Percentiles rank a stretch among this genome's conserved stretches.
These are phyloP conservation scores for Lepidonotus clava DNA, from an alignment of 2,888 invertebrate genomes.

Conservation along the genomic window DNA sequence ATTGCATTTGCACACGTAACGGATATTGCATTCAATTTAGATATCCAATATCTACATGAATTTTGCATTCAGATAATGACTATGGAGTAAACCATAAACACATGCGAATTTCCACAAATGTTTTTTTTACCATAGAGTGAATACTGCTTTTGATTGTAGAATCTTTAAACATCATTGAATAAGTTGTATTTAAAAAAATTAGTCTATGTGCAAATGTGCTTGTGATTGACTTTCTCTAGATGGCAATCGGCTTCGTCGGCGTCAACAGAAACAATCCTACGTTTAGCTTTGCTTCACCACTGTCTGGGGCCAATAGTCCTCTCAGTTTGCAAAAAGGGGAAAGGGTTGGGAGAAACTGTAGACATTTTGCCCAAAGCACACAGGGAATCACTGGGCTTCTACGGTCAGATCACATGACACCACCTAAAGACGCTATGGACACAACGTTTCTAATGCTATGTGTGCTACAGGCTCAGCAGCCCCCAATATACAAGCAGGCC, in stretches of 20 bases:
- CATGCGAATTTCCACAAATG: too few species aligned
- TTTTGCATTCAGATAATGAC: neutral
- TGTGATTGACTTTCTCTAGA: neutral
- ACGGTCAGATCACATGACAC: neutral
- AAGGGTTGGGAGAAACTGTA: neutral
- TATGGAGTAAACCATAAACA: too few species aligned
- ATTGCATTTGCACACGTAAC: neutral
- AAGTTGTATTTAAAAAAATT: too few species aligned
- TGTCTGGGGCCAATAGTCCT: constrained; percentile 4
- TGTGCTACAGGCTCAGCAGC: neutral
- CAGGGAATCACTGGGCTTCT: neutral
- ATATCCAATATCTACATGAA: neutral
- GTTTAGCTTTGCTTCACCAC: constrained; percentile 23
- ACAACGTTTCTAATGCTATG: neutral
- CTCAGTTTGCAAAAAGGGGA: neutral
- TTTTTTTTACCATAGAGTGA: too few species aligned
- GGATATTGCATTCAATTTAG: too few species aligned
- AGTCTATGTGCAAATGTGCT: constrained; percentile 19
- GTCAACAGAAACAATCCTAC: neutral
- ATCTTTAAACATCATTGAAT: neutral
- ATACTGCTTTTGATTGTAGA: neutral
- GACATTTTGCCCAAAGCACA: neutral
- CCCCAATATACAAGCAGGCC: neutral
- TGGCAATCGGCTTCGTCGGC: neutral
- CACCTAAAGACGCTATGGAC: neutral